These are phyloP conservation scores for Phengaris alcon DNA, from an alignment of 2,888 invertebrate genomes.

Conservation along the genomic window DNA sequence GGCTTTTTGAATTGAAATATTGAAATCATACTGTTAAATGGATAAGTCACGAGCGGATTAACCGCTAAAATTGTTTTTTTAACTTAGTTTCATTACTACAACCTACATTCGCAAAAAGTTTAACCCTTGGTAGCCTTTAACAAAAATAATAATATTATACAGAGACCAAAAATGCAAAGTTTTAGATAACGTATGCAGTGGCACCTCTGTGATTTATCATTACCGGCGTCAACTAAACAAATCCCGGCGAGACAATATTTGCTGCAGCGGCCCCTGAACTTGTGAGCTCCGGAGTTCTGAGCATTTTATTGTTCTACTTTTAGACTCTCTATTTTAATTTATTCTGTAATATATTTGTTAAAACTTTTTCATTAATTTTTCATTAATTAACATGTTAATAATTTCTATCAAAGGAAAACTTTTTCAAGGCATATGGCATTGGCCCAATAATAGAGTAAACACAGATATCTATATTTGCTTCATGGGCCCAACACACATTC, in stretches of 20 bases:
- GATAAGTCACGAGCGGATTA: not conserved
- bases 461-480: too few relatives aligned
- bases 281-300: conserved; percentile 5
- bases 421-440: too few relatives aligned
- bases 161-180: not conserved
- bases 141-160: not conserved
- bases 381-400: too few relatives aligned
- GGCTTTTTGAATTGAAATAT: not conserved
- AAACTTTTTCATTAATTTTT: too few relatives aligned
- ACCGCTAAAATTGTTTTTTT: too few relatives aligned
- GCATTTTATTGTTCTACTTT: conserved; percentile 3
- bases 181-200: not conserved
- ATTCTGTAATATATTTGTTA: not conserved
- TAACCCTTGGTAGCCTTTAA: not conserved
- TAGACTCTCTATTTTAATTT: not conserved
- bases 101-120: too few relatives aligned
- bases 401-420: too few relatives aligned
- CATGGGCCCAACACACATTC: too few relatives aligned
- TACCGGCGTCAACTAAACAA: conserved; percentile 71
- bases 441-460: too few relatives aligned
- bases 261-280: conserved; percentile 38
- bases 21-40: not conserved
- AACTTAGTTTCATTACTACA: too few relatives aligned
- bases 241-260: conserved; percentile 70
- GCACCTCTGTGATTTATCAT: conserved; percentile 21